A percentile compares a stretch with the other conserved stretches of the same genome.
These are phyloP conservation scores for Ornithoptera alexandrae DNA, from an alignment of 2,888 invertebrate species.

Conservation along the genomic window DNA sequence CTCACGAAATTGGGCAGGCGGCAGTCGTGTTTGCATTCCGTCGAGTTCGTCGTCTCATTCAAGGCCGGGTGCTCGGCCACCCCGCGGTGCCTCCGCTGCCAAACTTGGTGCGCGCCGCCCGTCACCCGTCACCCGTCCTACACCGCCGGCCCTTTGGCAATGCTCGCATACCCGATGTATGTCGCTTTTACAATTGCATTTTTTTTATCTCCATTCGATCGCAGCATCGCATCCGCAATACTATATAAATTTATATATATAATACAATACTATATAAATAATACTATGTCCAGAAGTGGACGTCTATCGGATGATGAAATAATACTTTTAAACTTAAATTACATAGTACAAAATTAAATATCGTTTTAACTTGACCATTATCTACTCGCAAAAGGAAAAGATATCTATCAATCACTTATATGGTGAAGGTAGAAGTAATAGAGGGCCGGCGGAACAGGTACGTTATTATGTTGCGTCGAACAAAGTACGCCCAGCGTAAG, in stretches of 20 bases:
- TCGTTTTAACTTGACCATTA: too few species aligned
- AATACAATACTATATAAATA: too few species aligned
- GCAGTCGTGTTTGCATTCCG: constrained; percentile 70
- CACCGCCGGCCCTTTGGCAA: constrained; percentile 10
- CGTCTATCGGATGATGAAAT: too few species aligned
- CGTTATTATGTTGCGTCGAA: background rate
- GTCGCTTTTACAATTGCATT: background rate
- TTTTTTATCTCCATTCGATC: background rate
- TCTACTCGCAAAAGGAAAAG: too few species aligned
- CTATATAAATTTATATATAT: too few species aligned
- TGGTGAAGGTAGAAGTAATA: too few species aligned
- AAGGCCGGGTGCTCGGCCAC: constrained; percentile 59
- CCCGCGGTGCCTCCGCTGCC: constrained; percentile 57
- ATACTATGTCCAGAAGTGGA: too few species aligned
- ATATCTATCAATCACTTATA: too few species aligned
- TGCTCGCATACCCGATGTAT: background rate
- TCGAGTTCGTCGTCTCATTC: constrained; percentile 66
- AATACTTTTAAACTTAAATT: too few species aligned
- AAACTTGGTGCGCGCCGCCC: constrained; percentile 23
- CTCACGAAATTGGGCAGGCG: constrained; percentile 60
- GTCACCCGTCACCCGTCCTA: constrained; percentile 8
- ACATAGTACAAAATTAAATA: too few species aligned
- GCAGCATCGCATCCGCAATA: background rate
- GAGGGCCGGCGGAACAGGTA: background rate
- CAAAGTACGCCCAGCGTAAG: constrained; percentile 10